A percentile compares a stretch with the other conserved stretches of the same genome.
Evolutionary conservation across 2,888 invertebrate genomes (phyloP).

Genomic region (Scaptomyza reducta): DNA sequence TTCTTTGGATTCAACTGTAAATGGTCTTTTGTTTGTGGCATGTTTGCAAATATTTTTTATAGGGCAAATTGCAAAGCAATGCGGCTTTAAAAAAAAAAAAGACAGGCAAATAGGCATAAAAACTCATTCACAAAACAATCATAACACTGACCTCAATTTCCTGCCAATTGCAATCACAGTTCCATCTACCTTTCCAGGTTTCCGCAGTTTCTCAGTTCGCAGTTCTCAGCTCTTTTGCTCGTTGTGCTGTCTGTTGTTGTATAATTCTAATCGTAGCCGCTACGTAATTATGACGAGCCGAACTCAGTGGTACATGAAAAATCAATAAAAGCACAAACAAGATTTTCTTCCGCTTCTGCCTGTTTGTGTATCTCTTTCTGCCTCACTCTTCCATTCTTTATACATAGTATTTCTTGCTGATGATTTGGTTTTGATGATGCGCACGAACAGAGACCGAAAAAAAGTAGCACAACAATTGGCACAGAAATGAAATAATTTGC

Average conservation of each 20-base stretch:
- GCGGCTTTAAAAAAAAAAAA: conserved; percentile 42
- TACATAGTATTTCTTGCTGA: conserved; percentile 42
- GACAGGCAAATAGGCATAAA: conserved; percentile 49
- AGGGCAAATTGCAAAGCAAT: conserved; percentile 55
- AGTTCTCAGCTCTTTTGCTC: conserved; percentile 17
- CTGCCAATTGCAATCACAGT: conserved; percentile 76
- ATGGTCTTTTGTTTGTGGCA: conserved; percentile 47
- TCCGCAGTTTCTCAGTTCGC: conserved; percentile 11
- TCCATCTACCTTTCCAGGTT: conserved; percentile 46
- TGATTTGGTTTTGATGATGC: conserved; percentile 77
- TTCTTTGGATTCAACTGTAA: conserved; percentile 18
- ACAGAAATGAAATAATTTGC: conserved; percentile 79
- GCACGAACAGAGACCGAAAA: conserved; percentile 65
- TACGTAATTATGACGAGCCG: conserved; percentile 67
- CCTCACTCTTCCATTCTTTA: conserved; percentile 19
- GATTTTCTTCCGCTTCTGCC: conserved; percentile 28
- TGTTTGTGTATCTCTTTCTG: conserved; percentile 6
- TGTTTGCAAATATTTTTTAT: conserved; percentile 31
- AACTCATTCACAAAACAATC: conserved; percentile 78
- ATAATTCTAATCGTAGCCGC: conserved; percentile 72
- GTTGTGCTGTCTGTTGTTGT: conserved; percentile 22
- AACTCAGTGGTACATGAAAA: conserved; percentile 63
- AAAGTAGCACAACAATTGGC: conserved; percentile 79
- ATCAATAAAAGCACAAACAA: conserved; percentile 70
- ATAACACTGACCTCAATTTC: conserved; percentile 79